phyloP scores from a whole-genome alignment of 2,888 invertebrate genomes.

The Tetranychus piercei region DNA sequence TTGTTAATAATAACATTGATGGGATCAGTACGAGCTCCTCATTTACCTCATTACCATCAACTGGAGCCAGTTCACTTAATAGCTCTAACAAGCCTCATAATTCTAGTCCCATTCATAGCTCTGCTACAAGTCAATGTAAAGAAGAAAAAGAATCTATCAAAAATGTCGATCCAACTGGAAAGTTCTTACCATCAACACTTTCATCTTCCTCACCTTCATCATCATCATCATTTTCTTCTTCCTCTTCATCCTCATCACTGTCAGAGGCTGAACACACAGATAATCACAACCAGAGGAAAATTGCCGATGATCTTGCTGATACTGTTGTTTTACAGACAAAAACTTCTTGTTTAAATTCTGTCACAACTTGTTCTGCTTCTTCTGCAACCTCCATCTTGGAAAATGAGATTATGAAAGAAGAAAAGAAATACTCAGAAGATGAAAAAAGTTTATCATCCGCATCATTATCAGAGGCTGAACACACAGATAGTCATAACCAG shows the following conservation, averaged over 20 bases:
- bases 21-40: neutral
- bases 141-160: neutral
- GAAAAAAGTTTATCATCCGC: neutral
- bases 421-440: neutral
- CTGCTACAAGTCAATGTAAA: neutral
- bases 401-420: neutral
- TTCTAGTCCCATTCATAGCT: neutral
- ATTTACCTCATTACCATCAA: neutral
- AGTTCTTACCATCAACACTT: neutral
- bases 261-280: conserved; percentile 3
- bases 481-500: too few relatives aligned
- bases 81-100: neutral
- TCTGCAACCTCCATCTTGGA: neutral
- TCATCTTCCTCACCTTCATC: neutral
- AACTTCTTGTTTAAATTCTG: neutral
- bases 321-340: too few relatives aligned
- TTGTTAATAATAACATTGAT: neutral
- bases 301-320: neutral
- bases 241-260: neutral
- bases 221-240: neutral
- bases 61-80: neutral
- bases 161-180: neutral
- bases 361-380: neutral
- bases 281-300: neutral
- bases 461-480: conserved; percentile 7